These are phyloP conservation scores for Cyprinodon diabolis DNA, from an alignment of 2,797 vertebrate genomes.

Conservation along the genomic window DNA sequence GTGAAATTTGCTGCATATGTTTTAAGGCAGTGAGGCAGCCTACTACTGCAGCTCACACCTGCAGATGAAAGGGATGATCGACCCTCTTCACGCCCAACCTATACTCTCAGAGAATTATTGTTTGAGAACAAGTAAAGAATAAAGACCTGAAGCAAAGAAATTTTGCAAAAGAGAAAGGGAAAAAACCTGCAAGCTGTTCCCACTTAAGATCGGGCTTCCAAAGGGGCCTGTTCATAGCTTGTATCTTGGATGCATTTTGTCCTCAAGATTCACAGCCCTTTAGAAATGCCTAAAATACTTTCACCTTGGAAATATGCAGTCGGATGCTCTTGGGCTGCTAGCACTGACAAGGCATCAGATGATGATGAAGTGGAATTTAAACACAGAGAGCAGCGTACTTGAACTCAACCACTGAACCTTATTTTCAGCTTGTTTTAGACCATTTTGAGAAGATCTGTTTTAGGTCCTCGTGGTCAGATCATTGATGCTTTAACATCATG, in stretches of 20 bases:
- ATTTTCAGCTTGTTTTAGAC: slow-evolving; percentile 18
- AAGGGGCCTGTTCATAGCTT: not conserved
- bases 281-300: slow-evolving; percentile 52
- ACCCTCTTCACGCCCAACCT: slow-evolving; percentile 8
- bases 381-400: slow-evolving; percentile 32
- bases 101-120: slow-evolving; percentile 14
- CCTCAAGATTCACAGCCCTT: slow-evolving; percentile 21
- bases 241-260: not conserved
- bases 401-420: slow-evolving; percentile 7
- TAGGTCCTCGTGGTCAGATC: slow-evolving; percentile 10
- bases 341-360: slow-evolving; percentile 35
- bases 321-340: slow-evolving; percentile 30
- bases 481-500: slow-evolving; percentile 6
- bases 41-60: slow-evolving; percentile 32
- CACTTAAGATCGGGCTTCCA: not conserved
- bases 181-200: not conserved
- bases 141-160: not conserved
- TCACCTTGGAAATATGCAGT: slow-evolving; percentile 46
- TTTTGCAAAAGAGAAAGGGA: not conserved
- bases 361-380: slow-evolving; percentile 41
- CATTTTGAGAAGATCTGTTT: slow-evolving; percentile 1
- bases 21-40: not conserved
- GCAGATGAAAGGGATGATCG: slow-evolving; percentile 29
- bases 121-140: slow-evolving; percentile 9
- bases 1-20: slow-evolving; percentile 11